phyloP scores from a whole-genome alignment of 2,797 vertebrate genomes.

The Epinephelus malabaricus region DNA sequence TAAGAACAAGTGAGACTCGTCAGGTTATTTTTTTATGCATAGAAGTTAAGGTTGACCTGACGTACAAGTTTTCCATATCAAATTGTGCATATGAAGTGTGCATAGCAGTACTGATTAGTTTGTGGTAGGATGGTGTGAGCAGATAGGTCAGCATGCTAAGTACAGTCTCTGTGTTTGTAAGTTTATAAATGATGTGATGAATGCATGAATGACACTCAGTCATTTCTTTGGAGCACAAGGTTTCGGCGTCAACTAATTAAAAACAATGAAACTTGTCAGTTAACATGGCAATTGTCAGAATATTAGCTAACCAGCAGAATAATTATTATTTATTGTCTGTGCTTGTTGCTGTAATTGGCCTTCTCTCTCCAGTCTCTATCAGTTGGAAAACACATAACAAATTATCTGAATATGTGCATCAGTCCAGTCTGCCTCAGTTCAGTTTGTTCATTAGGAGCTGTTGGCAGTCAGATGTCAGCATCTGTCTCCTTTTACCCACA shows the following conservation, averaged over 20 bases:
- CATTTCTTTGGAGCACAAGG: not conserved
- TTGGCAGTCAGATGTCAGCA: conserved; percentile 60
- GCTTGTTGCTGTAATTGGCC: conserved; percentile 48
- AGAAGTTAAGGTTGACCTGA: too few species aligned
- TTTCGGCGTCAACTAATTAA: conserved; percentile 2
- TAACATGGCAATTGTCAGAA: conserved; percentile 3
- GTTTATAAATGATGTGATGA: too few species aligned
- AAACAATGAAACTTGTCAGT: not conserved
- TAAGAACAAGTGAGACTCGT: too few species aligned
- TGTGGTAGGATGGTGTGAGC: too few species aligned
- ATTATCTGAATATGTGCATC: conserved; percentile 46
- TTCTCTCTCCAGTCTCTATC: conserved; percentile 15
- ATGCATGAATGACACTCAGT: not conserved
- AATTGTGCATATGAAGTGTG: too few species aligned
- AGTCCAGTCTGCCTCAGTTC: conserved; percentile 35
- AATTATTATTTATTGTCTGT: conserved; percentile 19
- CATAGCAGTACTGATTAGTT: too few species aligned
- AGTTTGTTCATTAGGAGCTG: conserved; percentile 66
- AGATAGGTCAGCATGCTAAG: too few species aligned
- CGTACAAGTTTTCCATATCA: too few species aligned
- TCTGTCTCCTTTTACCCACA: conserved; percentile 40
- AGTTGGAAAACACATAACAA: conserved; percentile 42
- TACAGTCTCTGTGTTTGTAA: too few species aligned
- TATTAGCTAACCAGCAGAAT: conserved; percentile 23
- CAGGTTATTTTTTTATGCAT: too few species aligned